A percentile compares a stretch with the other conserved stretches of the same genome.
Evolutionary conservation across 2,888 invertebrate genomes (phyloP).

Genomic region (Galeopsomyia nigrocyanea): DNA sequence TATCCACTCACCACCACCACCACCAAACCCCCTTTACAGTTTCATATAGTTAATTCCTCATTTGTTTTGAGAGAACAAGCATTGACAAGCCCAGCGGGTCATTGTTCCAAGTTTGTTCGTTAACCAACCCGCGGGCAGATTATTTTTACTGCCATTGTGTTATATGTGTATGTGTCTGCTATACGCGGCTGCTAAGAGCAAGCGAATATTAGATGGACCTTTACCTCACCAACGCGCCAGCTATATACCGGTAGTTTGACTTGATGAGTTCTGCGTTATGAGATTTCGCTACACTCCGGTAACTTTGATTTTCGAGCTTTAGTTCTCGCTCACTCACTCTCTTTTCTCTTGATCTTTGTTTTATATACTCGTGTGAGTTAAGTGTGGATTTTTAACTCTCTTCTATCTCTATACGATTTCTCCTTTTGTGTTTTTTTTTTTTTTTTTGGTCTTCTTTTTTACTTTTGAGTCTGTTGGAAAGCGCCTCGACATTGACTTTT

Average conservation of each 20-base stretch:
- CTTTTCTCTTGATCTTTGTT: too few relatives aligned
- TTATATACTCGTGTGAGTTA: too few relatives aligned
- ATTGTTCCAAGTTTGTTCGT: conserved; percentile 23
- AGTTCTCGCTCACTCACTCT: too few relatives aligned
- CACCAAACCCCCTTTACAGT: background rate
- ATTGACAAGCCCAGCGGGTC: conserved; percentile 16
- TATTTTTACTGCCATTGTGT: conserved; percentile 36
- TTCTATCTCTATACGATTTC: background rate
- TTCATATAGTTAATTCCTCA: conserved; percentile 33
- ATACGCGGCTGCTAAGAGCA: background rate
- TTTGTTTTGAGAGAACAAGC: conserved; percentile 33
- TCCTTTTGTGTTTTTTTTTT: conserved; percentile 2
- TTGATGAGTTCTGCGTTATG: too few relatives aligned
- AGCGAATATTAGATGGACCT: background rate
- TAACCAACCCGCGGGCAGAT: conserved; percentile 23
- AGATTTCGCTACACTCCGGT: too few relatives aligned
- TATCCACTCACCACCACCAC: background rate
- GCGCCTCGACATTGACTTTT: too few relatives aligned
- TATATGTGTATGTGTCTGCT: too few relatives aligned
- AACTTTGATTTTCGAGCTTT: too few relatives aligned
- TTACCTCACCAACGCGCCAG: too few relatives aligned
- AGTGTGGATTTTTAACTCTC: background rate
- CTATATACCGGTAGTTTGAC: too few relatives aligned
- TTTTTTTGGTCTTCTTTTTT: background rate
- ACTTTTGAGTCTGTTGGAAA: too few relatives aligned